These are phyloP conservation scores for Melipona bicolor DNA, from an alignment of 2,888 invertebrate genomes.

Conservation along the genomic window DNA sequence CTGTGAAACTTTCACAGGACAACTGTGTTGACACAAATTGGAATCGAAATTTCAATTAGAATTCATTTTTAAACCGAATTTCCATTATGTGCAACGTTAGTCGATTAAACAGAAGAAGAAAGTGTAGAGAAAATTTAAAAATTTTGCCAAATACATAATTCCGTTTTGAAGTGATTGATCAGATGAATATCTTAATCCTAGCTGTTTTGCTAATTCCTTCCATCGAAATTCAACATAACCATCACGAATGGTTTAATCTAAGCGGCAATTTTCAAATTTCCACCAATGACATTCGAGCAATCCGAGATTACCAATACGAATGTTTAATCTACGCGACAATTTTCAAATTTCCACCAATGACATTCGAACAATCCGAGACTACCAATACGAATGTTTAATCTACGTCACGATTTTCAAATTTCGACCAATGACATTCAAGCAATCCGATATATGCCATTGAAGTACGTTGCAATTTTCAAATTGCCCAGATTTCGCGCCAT, in stretches of 20 bases:
- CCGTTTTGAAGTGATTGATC: too few relatives aligned
- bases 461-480: not conserved
- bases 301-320: too few relatives aligned
- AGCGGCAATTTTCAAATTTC: not conserved
- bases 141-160: not conserved
- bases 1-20: not conserved
- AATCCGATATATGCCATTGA: too few relatives aligned
- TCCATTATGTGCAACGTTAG: not conserved
- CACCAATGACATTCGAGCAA: not conserved
- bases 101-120: not conserved
- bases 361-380: too few relatives aligned
- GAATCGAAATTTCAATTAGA: not conserved
- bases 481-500: not conserved
- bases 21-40: not conserved
- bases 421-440: too few relatives aligned
- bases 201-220: not conserved
- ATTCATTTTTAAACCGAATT: not conserved
- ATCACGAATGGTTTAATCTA: not conserved
- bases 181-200: not conserved
- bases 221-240: not conserved
- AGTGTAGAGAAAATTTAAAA: not conserved
- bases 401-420: not conserved
- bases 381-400: not conserved
- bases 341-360: conserved; percentile 5
- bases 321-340: not conserved